Evolutionary conservation across 2,797 vertebrate genomes (phyloP).

Genomic region (Coendou prehensilis): DNA sequence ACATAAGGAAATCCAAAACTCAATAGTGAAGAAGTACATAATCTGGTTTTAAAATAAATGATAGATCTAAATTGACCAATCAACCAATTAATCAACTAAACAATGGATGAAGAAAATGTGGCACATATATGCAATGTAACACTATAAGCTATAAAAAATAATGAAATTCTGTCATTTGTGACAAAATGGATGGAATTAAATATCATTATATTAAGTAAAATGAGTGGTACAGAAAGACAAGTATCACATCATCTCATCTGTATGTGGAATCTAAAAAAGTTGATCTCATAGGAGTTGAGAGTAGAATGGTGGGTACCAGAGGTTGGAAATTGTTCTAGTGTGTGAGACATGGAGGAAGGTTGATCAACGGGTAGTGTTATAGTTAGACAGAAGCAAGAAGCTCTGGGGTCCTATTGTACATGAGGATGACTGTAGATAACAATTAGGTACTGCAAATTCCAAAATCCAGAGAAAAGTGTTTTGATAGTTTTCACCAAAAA

Average conservation of each 20-base stretch:
- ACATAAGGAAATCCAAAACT: not conserved
- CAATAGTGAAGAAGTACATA: not conserved
- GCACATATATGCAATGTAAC: not conserved
- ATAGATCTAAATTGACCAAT: not conserved
- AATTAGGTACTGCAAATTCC: not conserved
- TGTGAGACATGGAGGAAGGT: too few relatives aligned
- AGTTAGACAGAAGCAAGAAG: not conserved
- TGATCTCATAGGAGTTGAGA: not conserved
- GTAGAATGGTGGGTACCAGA: not conserved
- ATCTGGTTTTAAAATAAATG: not conserved
- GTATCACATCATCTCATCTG: too few relatives aligned
- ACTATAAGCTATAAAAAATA: not conserved
- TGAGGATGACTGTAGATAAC: not conserved
- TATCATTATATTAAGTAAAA: not conserved
- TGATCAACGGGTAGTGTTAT: not conserved
- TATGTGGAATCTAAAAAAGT: not conserved
- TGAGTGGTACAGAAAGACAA: not conserved
- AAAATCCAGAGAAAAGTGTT: not conserved
- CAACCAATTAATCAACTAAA: not conserved
- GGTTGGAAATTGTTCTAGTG: not conserved
- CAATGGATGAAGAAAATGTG: not conserved
- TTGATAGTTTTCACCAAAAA: not conserved
- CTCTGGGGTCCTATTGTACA: not conserved
- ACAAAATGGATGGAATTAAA: not conserved
- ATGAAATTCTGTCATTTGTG: not conserved